Percentiles rank a stretch among this genome's conserved stretches.
These are phyloP conservation scores for Hypolimnas misippus DNA, from an alignment of 2,888 invertebrate species.

Conservation along the genomic window DNA sequence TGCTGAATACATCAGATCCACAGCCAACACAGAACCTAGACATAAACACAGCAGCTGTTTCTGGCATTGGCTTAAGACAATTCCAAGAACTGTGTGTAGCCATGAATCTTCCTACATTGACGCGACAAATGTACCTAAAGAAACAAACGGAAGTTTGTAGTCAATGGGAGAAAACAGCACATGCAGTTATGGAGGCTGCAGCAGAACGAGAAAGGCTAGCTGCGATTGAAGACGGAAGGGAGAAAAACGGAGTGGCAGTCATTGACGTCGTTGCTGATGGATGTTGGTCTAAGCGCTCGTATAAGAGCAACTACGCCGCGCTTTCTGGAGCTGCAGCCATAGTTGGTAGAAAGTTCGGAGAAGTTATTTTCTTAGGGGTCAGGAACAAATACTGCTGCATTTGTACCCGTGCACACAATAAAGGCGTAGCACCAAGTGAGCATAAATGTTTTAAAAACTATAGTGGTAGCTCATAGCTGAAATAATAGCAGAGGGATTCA, in stretches of 20 bases:
- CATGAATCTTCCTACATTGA: background rate
- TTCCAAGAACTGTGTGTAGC: background rate
- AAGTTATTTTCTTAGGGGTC: constrained; percentile 38
- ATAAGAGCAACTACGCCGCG: constrained; percentile 42
- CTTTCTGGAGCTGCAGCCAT: constrained; percentile 43
- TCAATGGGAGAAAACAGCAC: background rate
- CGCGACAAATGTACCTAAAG: background rate
- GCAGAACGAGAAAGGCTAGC: background rate
- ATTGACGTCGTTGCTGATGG: constrained; percentile 42
- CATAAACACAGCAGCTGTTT: background rate
- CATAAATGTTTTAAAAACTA: constrained; percentile 44
- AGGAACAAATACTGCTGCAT: constrained; percentile 43
- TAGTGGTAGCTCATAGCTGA: constrained; percentile 37
- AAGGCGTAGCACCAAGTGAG: constrained; percentile 15
- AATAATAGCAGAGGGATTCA: constrained; percentile 43
- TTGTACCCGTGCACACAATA: constrained; percentile 39
- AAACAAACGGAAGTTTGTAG: background rate
- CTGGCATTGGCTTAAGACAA: background rate
- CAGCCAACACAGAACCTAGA: constrained; percentile 1
- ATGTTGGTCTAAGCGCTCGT: constrained; percentile 40
- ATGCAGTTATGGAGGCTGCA: background rate
- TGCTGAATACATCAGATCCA: constrained; percentile 2
- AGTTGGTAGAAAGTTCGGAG: constrained; percentile 34
- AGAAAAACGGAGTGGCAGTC: background rate
- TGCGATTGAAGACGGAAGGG: background rate